A percentile compares a stretch with the other conserved stretches of the same genome.
phyloP scores from a whole-genome alignment of 1,140 invertebrate species.

The Cydia amplana region DNA sequence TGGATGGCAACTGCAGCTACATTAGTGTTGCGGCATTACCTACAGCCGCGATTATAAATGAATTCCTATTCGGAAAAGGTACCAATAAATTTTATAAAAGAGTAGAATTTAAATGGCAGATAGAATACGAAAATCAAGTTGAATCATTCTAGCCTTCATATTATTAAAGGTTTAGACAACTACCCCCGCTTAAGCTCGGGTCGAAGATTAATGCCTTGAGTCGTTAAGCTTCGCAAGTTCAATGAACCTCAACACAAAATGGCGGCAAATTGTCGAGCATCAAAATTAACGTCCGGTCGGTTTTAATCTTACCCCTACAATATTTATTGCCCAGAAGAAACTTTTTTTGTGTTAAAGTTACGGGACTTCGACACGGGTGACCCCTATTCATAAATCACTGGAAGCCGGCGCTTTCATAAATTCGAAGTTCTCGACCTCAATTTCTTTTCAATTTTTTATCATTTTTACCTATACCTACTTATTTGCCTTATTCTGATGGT shows the following conservation, averaged over 20 bases:
- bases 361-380: conserved; percentile 19
- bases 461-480: background rate
- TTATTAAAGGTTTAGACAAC: too few relatives aligned
- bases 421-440: background rate
- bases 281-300: conserved; percentile 18
- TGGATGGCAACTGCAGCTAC: too few relatives aligned
- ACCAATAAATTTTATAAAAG: too few relatives aligned
- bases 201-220: background rate
- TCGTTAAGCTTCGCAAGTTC: background rate
- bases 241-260: conserved; percentile 1
- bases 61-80: too few relatives aligned
- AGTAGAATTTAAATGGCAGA: too few relatives aligned
- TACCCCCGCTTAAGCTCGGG: background rate
- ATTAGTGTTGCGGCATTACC: too few relatives aligned
- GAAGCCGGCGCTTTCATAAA: conserved; percentile 1
- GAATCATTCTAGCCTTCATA: too few relatives aligned
- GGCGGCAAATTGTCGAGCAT: conserved; percentile 15
- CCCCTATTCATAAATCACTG: conserved; percentile 20
- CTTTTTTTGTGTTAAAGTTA: conserved; percentile 12
- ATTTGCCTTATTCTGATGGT: background rate
- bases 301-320: conserved; percentile 10
- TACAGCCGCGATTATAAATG: too few relatives aligned
- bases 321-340: conserved; percentile 10
- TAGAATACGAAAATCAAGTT: too few relatives aligned
- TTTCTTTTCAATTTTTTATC: background rate